Evolutionary conservation across 2,888 invertebrate species (phyloP).

Genomic region (Piscicola geometra): DNA sequence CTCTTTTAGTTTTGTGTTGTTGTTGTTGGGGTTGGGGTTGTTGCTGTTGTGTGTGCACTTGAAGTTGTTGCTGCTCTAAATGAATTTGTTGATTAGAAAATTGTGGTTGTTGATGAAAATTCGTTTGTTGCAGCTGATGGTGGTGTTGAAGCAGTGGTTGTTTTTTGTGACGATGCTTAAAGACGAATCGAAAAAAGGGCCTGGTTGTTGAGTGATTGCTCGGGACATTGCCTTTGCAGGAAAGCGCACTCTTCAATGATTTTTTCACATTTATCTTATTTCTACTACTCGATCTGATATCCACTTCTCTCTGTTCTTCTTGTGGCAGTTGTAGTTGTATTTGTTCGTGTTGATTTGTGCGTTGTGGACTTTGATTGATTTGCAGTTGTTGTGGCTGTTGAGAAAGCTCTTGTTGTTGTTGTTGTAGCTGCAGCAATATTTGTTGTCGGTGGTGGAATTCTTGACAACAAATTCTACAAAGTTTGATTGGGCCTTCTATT

Average conservation of each 20-base stretch:
- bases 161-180: not conserved
- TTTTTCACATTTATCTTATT: not conserved
- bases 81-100: not conserved
- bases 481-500: too few species aligned
- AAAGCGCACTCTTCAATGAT: not conserved
- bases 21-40: not conserved
- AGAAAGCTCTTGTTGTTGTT: too few species aligned
- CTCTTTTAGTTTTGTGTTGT: not conserved
- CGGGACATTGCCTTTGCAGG: not conserved
- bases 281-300: not conserved
- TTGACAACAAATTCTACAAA: too few species aligned
- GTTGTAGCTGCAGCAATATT: too few species aligned
- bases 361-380: not conserved
- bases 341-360: not conserved
- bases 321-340: not conserved
- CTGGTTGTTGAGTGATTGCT: not conserved
- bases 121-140: not conserved
- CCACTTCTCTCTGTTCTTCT: not conserved
- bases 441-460: too few species aligned
- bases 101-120: not conserved
- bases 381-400: too few species aligned
- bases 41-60: not conserved
- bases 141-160: not conserved
- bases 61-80: not conserved
- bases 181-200: not conserved